These are phyloP conservation scores for Leucoraja erinaceus DNA, from an alignment of 2,113 vertebrate species.

Conservation along the genomic window DNA sequence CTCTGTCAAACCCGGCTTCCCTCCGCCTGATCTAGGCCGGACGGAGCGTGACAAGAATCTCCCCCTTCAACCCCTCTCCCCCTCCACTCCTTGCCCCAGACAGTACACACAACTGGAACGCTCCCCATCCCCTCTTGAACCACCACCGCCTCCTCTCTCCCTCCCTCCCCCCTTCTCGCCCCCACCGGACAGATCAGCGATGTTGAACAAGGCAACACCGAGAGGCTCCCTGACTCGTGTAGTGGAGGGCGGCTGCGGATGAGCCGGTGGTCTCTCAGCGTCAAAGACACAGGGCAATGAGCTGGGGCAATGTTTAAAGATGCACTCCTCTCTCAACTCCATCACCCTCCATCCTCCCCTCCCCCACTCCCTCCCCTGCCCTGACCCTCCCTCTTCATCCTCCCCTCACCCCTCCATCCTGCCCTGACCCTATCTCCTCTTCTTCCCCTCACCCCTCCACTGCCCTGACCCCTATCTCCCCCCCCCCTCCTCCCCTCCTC, in stretches of 20 bases:
- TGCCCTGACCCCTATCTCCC: too few species aligned
- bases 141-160: background rate
- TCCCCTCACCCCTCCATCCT: too few species aligned
- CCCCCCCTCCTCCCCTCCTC: too few species aligned
- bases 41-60: background rate
- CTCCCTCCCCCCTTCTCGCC: background rate
- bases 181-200: background rate
- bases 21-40: constrained; percentile 49
- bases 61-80: background rate
- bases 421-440: too few species aligned
- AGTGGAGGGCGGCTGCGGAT: too few species aligned
- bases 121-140: background rate
- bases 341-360: background rate
- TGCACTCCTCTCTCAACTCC: background rate
- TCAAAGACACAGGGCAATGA: background rate
- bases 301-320: background rate
- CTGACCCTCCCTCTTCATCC: too few species aligned
- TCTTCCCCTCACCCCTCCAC: too few species aligned
- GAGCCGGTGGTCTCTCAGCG: background rate
- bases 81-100: constrained; percentile 2
- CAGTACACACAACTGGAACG: background rate
- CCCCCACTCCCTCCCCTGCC: too few species aligned
- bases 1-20: constrained; percentile 44
- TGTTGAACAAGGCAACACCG: background rate
- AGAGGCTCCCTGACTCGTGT: background rate